Evolutionary conservation across 2,797 vertebrate species (phyloP).

Genomic region (Xenentodon cancila): DNA sequence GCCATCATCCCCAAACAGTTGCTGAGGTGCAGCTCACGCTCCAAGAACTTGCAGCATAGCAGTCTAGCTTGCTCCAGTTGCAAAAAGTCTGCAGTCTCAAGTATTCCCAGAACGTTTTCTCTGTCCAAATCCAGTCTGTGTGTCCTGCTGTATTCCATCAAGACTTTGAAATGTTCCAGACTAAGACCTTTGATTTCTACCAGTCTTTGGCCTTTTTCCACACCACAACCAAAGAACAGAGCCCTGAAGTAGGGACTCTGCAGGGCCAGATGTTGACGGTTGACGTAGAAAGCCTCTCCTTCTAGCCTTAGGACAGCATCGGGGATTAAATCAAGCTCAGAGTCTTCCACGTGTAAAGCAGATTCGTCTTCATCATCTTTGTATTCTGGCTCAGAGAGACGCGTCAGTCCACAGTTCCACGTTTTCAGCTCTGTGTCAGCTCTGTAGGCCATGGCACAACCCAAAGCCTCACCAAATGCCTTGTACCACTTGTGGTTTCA

Average conservation of each 20-base stretch:
- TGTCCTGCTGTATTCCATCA: constrained; percentile 81
- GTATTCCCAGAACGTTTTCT: constrained; percentile 83
- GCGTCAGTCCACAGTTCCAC: constrained; percentile 11
- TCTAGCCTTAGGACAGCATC: constrained; percentile 83
- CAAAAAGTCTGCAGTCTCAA: constrained; percentile 88
- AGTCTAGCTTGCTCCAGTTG: constrained; percentile 84
- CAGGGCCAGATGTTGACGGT: constrained; percentile 79
- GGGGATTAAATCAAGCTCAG: constrained; percentile 58
- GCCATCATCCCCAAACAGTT: constrained; percentile 90
- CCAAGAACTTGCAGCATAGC: constrained; percentile 88
- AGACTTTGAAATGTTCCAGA: constrained; percentile 76
- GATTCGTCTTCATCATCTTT: constrained; percentile 31
- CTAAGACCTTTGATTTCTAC: constrained; percentile 84
- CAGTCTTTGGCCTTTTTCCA: constrained; percentile 79
- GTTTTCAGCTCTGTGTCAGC: constrained; percentile 39
- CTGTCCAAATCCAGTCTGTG: constrained; percentile 74
- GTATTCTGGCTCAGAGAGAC: constrained; percentile 29
- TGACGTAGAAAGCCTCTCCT: constrained; percentile 84
- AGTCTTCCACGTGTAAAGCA: constrained; percentile 5
- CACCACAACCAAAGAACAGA: constrained; percentile 87
- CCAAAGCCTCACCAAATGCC: constrained; percentile 29
- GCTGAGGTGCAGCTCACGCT: constrained; percentile 86
- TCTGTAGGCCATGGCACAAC: constrained; percentile 67
- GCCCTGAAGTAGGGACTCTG: constrained; percentile 89
- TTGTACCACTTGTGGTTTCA: constrained; percentile 44